A percentile compares a stretch with the other conserved stretches of the same genome.
Evolutionary conservation across 2,888 invertebrate genomes (phyloP).

Genomic region (Tethea ocularis): DNA sequence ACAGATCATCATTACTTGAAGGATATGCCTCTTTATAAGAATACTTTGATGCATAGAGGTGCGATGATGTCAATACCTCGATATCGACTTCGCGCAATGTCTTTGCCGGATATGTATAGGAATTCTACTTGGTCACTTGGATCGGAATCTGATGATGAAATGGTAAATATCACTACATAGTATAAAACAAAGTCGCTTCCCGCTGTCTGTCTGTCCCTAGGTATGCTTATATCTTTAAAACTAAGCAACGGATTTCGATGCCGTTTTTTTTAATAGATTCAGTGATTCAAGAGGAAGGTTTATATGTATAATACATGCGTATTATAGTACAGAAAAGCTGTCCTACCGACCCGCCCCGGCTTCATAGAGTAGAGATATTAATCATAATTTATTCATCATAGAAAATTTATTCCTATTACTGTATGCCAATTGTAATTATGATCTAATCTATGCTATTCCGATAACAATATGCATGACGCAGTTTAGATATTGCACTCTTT

Average conservation of each 20-base stretch:
- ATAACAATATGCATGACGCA: background rate
- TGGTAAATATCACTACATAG: slow-evolving; percentile 86
- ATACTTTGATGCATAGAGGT: slow-evolving; percentile 92
- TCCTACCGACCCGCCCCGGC: no score
- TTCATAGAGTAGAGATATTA: no score
- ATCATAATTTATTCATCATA: background rate
- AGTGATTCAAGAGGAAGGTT: no score
- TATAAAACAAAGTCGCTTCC: no score
- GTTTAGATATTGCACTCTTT: no score
- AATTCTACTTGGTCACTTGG: slow-evolving; percentile 91
- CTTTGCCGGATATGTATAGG: slow-evolving; percentile 94
- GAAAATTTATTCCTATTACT: background rate
- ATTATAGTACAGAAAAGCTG: no score
- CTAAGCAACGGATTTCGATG: no score
- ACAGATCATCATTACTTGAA: slow-evolving; percentile 87
- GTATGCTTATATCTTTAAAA: no score
- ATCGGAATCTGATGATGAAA: slow-evolving; percentile 85
- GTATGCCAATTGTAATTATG: background rate
- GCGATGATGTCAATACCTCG: slow-evolving; percentile 92
- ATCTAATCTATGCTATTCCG: background rate
- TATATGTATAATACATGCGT: no score
- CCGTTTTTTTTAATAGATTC: no score
- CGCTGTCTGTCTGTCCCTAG: no score
- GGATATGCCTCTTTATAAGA: slow-evolving; percentile 88
- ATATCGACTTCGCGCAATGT: slow-evolving; percentile 91